Conservation (phyloP, 2,113 vertebrate genomes). For the Cavia aperea region DNA sequence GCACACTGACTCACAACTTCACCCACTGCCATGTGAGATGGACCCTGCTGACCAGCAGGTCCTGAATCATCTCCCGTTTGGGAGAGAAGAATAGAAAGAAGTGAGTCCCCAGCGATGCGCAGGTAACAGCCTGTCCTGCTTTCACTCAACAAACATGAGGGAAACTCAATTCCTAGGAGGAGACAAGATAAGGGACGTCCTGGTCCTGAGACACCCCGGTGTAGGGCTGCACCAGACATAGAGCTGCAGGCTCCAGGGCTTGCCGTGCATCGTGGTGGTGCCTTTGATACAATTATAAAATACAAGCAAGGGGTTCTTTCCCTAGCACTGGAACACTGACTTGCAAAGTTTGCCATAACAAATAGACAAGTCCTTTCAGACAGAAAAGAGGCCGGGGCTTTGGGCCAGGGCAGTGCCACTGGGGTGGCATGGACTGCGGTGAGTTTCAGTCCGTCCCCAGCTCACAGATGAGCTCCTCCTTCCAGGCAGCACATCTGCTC, state of each 20-base stretch:
- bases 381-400: background rate
- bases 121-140: background rate
- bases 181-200: background rate
- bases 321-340: background rate
- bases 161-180: too few species aligned
- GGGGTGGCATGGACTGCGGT: background rate
- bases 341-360: background rate
- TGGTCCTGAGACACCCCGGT: background rate
- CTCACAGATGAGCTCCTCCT: background rate
- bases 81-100: too few species aligned
- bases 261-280: too few species aligned
- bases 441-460: background rate
- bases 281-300: background rate
- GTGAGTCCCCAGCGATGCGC: too few species aligned
- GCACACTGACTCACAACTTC: background rate
- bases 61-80: too few species aligned
- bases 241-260: too few species aligned
- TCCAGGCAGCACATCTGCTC: background rate
- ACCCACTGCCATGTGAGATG: too few species aligned
- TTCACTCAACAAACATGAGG: background rate
- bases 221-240: background rate
- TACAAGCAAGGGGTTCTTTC: background rate
- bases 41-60: too few species aligned
- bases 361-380: background rate
- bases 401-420: rapidly evolving